Conservation (phyloP, 2,113 vertebrate species). For the Dasyornis broadbenti region DNA sequence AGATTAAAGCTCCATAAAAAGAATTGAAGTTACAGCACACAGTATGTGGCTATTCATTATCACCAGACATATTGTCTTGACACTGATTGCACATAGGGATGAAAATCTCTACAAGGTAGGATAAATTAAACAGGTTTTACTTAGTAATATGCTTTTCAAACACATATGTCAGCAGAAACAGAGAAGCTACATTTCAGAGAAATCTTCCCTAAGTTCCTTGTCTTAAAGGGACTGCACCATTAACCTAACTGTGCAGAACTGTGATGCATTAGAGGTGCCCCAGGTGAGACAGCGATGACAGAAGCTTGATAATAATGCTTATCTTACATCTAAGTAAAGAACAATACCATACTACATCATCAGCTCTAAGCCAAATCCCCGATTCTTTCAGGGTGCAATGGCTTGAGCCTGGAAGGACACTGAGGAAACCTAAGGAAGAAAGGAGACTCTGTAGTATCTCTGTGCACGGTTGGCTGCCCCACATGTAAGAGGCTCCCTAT, state of each 20-base stretch:
- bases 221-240: not conserved
- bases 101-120: not conserved
- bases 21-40: not conserved
- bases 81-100: not conserved
- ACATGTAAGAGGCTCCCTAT: not conserved
- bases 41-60: not conserved
- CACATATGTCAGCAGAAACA: not conserved
- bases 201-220: not conserved
- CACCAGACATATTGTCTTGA: not conserved
- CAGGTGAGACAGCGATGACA: not conserved
- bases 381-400: not conserved
- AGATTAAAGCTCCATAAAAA: conserved; percentile 1
- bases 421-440: not conserved
- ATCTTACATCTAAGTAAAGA: not conserved
- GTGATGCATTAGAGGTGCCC: not conserved
- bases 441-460: not conserved
- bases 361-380: not conserved
- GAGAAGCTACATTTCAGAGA: not conserved
- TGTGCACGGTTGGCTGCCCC: not conserved
- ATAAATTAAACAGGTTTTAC: not conserved
- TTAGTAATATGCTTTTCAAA: not conserved
- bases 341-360: not conserved
- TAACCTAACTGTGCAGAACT: not conserved
- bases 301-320: not conserved
- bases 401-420: not conserved